Conservation (phyloP, 2,888 invertebrate genomes). For the Epistrophella euchroma region DNA sequence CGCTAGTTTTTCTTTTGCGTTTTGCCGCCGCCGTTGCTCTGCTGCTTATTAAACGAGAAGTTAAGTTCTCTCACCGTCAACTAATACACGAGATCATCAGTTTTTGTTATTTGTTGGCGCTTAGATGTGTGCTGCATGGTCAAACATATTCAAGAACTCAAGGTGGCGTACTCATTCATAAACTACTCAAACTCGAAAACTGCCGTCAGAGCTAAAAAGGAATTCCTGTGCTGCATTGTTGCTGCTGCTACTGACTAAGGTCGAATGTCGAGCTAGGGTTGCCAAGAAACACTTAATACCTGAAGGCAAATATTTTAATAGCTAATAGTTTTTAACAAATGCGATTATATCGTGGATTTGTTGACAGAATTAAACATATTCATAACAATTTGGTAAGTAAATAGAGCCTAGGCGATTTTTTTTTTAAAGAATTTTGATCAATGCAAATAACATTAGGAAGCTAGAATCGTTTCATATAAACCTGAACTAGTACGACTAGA, state of each 20-base stretch:
- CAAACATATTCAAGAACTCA: slow-evolving; percentile 43
- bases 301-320: not conserved
- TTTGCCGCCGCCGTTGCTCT: slow-evolving; percentile 33
- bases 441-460: no score
- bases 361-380: slow-evolving; percentile 19
- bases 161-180: slow-evolving; percentile 58
- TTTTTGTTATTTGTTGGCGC: slow-evolving; percentile 42
- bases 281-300: slow-evolving; percentile 31
- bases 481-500: no score
- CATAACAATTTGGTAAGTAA: slow-evolving; percentile 19
- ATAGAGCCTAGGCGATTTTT: not conserved
- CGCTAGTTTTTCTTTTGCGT: slow-evolving; percentile 39
- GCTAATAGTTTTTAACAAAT: slow-evolving; percentile 30
- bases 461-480: no score
- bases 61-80: slow-evolving; percentile 11
- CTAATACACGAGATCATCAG: slow-evolving; percentile 7
- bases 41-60: slow-evolving; percentile 1
- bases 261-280: slow-evolving; percentile 65
- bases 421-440: no score
- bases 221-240: slow-evolving; percentile 62
- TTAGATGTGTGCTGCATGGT: slow-evolving; percentile 43
- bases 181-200: slow-evolving; percentile 47
- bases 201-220: slow-evolving; percentile 32
- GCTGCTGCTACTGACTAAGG: slow-evolving; percentile 41
- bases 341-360: slow-evolving; percentile 25